Percentiles rank a stretch among this genome's conserved stretches.
Conservation (phyloP, 2,888 invertebrate genomes). For the Autographa pulchrina region DNA sequence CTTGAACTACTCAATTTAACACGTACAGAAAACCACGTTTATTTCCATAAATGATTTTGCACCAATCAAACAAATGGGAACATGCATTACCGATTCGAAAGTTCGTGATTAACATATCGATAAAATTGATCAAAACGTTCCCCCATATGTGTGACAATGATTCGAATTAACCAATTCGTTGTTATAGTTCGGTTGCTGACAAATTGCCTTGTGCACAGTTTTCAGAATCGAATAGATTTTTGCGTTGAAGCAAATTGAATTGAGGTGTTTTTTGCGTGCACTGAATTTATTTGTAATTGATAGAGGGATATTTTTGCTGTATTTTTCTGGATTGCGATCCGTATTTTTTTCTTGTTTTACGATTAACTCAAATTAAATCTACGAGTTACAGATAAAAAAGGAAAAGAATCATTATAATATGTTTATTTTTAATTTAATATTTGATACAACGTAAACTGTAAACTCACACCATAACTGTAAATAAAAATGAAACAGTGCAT, state of each 20-base stretch:
- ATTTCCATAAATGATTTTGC: slow-evolving; percentile 62
- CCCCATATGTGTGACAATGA: slow-evolving; percentile 65
- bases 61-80: slow-evolving; percentile 69
- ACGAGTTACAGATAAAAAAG: too few relatives aligned
- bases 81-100: slow-evolving; percentile 62
- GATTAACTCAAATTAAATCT: too few relatives aligned
- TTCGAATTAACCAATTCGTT: slow-evolving; percentile 64
- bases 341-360: background rate
- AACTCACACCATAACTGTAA: too few relatives aligned
- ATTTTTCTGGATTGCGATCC: background rate
- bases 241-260: slow-evolving; percentile 48
- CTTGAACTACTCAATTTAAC: slow-evolving; percentile 49
- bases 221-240: slow-evolving; percentile 47
- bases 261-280: slow-evolving; percentile 43
- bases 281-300: slow-evolving; percentile 45
- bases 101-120: slow-evolving; percentile 71
- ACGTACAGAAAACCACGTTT: slow-evolving; percentile 43
- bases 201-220: slow-evolving; percentile 48
- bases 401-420: too few relatives aligned
- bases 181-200: slow-evolving; percentile 54
- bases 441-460: too few relatives aligned
- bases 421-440: too few relatives aligned
- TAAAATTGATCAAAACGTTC: slow-evolving; percentile 65
- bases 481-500: too few relatives aligned
- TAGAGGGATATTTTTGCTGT: background rate